Base-by-base conservation (phyloP, 2,888 invertebrate species). In the Drosophila macrospina region DNA sequence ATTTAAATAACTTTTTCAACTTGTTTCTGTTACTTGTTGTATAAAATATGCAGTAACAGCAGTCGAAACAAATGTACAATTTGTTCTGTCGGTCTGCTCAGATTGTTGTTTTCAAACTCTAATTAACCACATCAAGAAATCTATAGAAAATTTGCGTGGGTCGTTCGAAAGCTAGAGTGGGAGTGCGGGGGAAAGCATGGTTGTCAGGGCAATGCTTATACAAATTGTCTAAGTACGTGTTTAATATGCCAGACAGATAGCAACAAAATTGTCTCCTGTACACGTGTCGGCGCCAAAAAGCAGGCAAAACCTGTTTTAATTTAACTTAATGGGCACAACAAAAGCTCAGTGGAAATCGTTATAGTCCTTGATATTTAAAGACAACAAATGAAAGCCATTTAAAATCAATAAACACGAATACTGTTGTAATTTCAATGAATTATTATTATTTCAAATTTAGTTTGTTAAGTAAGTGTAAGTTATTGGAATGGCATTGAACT, bases 41-140 rank as follows among this genome's bases (percentile, higher is more conserved):
- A 87, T 84, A 73, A 82, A 87, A 87, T 82, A 82, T 82, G 85
- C 82, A 82, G 82, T 78, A 84, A 80, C 78, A 80, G 74, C 74
- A 78, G 61, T 72, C 68, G 74, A 74, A 78, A 78, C 81, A 77
- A 80, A 70, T 80, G 74, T 78, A 68, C 73, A 82, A 85, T 78
- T 87, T 75, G 85, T 80, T 50, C 41, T 45, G 59, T 63, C 47
- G 59, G 50, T 68, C 44, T 74, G 62, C 26, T 62, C 54, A 36
- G 39, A 50, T 78, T 84, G 81, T 78, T 85, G 85, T 81, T 78
- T 81, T 65, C 70, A 81, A 82, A 82, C 85, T 82, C 82, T 84
- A 82, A 82, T 82, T 82, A 82, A 82, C 82, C 87, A 85, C 82
- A 82, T 86, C 85, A 75, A 83, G 62, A 59, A 84, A 82, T 86